Evolutionary conservation across 2,888 invertebrate species (phyloP), one percentile per base, ranked within the genome.

Genomic region (Nasonovia ribisnigri): DNA sequence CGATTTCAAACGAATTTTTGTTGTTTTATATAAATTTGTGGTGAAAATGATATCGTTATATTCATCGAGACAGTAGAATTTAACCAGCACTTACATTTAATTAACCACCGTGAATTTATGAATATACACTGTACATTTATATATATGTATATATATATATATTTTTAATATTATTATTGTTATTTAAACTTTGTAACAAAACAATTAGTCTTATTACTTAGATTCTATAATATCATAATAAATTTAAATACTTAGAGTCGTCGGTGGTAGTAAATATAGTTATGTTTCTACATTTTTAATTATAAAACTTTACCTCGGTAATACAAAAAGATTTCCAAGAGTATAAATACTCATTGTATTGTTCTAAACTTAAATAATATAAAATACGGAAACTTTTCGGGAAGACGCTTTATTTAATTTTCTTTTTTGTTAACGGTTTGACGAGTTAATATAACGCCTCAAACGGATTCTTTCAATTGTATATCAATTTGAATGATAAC

Each of bases 141-240:
- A 16, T 67, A 67, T 16, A 67, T 16, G 13, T 67, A 16, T n/a
- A 3, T 29, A 29, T 67, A 13, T 60, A n/a, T n/a, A n/a, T n/a
- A n/a, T 20, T 36, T 36, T 77, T 16, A 26, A 77, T 77, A 77
- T 36, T 77, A 77, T 77, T 77, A 77, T 77, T 77, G 36, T 42
- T 77, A 36, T 77, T 36, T 42, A 36, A 77, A 77, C 20, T 77
- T 77, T 77, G 36, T 8, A 20, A 77, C 36, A 36, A 77, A 77
- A 77, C 20, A 77, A 77, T 77, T 77, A 77, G 77, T 36, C 67
- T 77, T 77, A 77, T 42, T 36, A 77, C 77, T 77, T 77, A 77
- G 36, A 36, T 77, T 77, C 77, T 77, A 77, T 20, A 77, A 36
- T 77, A 77, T 77, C 77, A 77, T 36, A 36, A 77, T 77, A 36